Evolutionary conservation across 2,113 vertebrate species (phyloP).

Genomic region (Amia ocellicauda): DNA sequence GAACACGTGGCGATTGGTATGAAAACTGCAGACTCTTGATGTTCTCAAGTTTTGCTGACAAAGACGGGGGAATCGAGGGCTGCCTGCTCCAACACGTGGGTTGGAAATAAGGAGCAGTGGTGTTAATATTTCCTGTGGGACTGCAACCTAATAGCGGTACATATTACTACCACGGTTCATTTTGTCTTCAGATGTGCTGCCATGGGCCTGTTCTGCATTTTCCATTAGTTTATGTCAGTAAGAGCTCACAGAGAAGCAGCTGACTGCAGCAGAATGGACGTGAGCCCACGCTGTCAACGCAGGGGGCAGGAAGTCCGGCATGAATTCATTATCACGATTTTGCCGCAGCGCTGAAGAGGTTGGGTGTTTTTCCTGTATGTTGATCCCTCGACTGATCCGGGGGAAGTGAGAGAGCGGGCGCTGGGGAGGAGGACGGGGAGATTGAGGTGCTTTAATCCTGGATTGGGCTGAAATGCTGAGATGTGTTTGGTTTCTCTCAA

Average conservation of each 20-base stretch:
- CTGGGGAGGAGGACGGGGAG: too few species aligned
- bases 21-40: too few species aligned
- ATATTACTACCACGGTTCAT: background rate
- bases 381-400: background rate
- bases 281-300: background rate
- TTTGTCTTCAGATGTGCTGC: background rate
- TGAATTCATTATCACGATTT: conserved; percentile 3
- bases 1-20: too few species aligned
- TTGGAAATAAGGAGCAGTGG: too few species aligned
- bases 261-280: background rate
- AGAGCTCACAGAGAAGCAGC: background rate
- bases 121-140: too few species aligned
- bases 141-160: too few species aligned
- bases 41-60: too few species aligned
- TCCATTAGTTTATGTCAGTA: background rate
- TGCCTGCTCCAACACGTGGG: too few species aligned
- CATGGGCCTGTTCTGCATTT: background rate
- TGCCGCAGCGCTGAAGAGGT: background rate
- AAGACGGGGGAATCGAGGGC: too few species aligned
- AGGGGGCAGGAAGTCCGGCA: background rate
- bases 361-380: background rate
- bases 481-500: conserved; percentile 45
- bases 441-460: background rate
- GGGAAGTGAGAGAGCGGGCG: background rate
- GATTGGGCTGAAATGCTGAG: background rate